Evolutionary conservation across 2,113 vertebrate species (phyloP).

Genomic region (Laticauda colubrina): DNA sequence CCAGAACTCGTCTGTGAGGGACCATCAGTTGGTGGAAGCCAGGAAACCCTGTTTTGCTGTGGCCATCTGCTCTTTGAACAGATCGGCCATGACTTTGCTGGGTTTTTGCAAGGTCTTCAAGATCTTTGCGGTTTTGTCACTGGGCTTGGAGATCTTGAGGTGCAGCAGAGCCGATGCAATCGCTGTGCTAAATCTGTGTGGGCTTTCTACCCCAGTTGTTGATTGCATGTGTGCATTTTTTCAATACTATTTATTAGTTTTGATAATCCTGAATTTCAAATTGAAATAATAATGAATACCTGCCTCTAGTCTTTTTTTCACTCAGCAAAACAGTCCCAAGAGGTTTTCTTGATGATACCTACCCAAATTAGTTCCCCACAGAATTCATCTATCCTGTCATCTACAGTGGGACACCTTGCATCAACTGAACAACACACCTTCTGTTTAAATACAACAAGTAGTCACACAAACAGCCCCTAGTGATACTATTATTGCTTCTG

Average conservation of each 20-base stretch:
- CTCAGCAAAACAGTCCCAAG: background rate
- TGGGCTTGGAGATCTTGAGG: background rate
- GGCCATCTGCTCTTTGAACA: background rate
- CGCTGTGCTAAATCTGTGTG: background rate
- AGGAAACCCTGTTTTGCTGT: background rate
- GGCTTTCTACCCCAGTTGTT: background rate
- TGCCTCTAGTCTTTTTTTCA: background rate
- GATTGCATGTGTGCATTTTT: background rate
- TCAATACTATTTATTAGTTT: background rate
- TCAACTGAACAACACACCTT: background rate
- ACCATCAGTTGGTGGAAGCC: background rate
- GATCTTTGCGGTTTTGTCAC: background rate
- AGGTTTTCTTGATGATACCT: background rate
- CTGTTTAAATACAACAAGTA: constrained; percentile 27
- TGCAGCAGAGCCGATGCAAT: background rate
- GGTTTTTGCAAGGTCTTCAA: background rate
- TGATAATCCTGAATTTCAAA: background rate
- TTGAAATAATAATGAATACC: background rate
- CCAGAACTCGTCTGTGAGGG: background rate
- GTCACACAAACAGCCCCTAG: constrained; percentile 13
- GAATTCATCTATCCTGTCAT: background rate
- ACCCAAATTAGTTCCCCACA: background rate
- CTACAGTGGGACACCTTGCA: background rate
- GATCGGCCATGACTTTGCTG: background rate
- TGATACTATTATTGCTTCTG: constrained; percentile 58